Evolutionary conservation across 2,797 vertebrate species (phyloP).

Genomic region (Fringilla coelebs): DNA sequence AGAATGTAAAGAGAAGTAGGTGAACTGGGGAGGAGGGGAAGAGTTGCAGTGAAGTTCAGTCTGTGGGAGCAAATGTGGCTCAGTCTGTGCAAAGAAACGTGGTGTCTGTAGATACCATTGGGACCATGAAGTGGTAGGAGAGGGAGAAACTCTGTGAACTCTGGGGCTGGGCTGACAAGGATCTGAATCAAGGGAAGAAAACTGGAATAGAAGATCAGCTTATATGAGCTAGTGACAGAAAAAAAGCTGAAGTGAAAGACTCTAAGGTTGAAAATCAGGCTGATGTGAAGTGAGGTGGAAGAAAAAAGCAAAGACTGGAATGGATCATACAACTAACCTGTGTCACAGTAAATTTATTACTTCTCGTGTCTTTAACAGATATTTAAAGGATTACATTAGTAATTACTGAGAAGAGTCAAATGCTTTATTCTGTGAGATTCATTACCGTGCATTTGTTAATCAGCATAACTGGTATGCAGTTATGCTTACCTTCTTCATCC

Average conservation of each 20-base stretch:
- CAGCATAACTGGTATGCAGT: not conserved
- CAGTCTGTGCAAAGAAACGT: not conserved
- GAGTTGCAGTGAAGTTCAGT: not conserved
- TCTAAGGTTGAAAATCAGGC: not conserved
- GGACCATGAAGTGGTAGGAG: not conserved
- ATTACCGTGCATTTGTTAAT: not conserved
- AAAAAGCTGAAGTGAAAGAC: not conserved
- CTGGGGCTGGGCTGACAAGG: not conserved
- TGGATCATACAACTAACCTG: fast-evolving
- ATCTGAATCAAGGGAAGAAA: not conserved
- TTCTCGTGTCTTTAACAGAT: not conserved
- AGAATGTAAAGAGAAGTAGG: not conserved
- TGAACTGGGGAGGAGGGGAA: not conserved
- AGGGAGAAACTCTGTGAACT: not conserved
- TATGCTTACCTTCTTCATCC: not conserved
- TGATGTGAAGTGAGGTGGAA: not conserved
- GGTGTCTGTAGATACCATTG: not conserved
- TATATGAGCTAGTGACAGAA: not conserved
- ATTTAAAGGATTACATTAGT: not conserved
- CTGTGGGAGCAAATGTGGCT: not conserved
- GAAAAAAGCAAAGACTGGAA: not conserved
- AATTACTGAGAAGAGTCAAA: not conserved
- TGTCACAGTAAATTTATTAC: not conserved
- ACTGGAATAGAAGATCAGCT: not conserved
- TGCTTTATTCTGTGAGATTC: not conserved